Conservation (phyloP, 2,888 invertebrate species). For the Hyalella azteca region DNA sequence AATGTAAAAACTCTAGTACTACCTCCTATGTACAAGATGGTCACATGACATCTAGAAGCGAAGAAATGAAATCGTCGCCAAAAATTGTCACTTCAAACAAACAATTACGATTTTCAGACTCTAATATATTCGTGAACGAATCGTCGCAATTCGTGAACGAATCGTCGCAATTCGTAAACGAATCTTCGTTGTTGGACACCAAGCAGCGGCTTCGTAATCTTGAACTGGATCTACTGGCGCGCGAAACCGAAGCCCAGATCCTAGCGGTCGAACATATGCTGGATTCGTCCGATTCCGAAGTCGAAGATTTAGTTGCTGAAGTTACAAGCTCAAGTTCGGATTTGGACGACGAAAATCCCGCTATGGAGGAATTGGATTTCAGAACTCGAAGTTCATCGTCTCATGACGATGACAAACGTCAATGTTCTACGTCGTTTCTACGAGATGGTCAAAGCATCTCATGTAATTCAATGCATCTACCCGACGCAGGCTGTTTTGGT, state of each 20-base stretch:
- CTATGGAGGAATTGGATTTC: conserved; percentile 6
- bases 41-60: not conserved
- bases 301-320: not conserved
- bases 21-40: no score
- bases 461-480: not conserved
- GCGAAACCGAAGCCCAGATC: conserved; percentile 26
- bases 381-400: not conserved
- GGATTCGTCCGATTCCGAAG: conserved; percentile 47
- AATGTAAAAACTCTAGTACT: no score
- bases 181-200: not conserved
- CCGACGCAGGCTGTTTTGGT: not conserved
- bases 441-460: not conserved
- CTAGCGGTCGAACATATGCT: conserved; percentile 42
- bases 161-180: not conserved
- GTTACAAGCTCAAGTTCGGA: not conserved
- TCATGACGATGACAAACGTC: not conserved
- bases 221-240: conserved; percentile 4
- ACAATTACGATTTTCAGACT: not conserved
- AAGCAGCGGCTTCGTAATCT: not conserved
- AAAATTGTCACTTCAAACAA: not conserved
- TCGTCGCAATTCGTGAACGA: not conserved
- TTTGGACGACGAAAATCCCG: conserved; percentile 47
- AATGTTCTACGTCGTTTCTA: not conserved
- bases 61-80: not conserved
- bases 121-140: not conserved